phyloP scores from a whole-genome alignment of 2,888 invertebrate genomes.

The Helleia helle region DNA sequence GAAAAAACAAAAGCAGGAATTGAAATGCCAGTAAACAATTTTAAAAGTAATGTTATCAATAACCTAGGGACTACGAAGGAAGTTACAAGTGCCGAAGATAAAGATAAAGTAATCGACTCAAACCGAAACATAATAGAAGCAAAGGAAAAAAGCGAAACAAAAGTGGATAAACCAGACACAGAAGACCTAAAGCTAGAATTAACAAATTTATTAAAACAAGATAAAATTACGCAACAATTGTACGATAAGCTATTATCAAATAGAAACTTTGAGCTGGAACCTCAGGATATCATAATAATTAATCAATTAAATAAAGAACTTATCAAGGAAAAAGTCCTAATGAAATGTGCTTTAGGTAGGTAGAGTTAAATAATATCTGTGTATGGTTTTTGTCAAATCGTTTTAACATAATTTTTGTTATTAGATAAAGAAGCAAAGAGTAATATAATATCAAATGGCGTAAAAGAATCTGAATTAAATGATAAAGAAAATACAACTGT shows the following conservation, averaged over 20 bases:
- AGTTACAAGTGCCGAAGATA: conserved; percentile 21
- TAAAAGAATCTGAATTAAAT: not conserved
- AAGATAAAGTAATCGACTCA: conserved; percentile 26
- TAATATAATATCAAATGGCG: not conserved
- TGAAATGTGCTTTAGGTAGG: conserved; percentile 56
- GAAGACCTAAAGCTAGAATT: conserved; percentile 39
- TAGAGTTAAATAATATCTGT: no score
- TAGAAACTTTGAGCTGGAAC: conserved; percentile 54
- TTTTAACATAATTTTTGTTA: no score
- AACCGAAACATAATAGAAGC: conserved; percentile 31
- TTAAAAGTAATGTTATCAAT: not conserved
- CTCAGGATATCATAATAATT: conserved; percentile 61
- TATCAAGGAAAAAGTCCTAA: conserved; percentile 38
- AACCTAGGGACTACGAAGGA: conserved; percentile 8
- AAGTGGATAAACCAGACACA: conserved; percentile 25
- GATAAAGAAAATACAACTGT: no score
- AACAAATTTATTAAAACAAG: conserved; percentile 41
- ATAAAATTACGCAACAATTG: conserved; percentile 51
- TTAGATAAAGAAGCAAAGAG: conserved; percentile 7
- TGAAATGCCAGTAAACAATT: not conserved
- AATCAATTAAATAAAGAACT: conserved; percentile 50
- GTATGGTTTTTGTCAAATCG: no score
- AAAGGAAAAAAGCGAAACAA: conserved; percentile 23
- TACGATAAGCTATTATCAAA: conserved; percentile 58
- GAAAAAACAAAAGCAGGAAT: conserved; percentile 17